Base-by-base conservation (phyloP, 2,888 invertebrate species). In the Brenthis daphne region DNA sequence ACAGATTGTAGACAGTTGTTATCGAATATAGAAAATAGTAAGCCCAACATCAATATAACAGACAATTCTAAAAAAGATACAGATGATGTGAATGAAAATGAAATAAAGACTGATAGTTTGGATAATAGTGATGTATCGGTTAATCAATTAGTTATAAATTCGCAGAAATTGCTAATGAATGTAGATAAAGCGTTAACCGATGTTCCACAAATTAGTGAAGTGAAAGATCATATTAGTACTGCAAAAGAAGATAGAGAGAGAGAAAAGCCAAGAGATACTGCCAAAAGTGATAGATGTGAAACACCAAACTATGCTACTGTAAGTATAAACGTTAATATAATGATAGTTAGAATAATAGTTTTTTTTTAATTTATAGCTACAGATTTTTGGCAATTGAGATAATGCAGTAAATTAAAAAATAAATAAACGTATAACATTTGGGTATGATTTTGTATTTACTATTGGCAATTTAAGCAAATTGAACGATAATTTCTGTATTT, bases 91-190 rank as follows among this genome's bases (percentile, higher is more conserved):
- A 84, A 84, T 65, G 79, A 83, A 37, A 84, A 82, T 73, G 69
- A 77, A 16, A 75, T 69, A 33, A 65, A 53, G 47, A 57, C 55
- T 47, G 70, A 67, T 24, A 51, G 56, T 57, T 68, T 71, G 37
- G 68, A 71, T 20, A 76, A 79, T 61, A 68, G 69, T 5, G 82
- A 85, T 47, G 37, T 82, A 12, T 84, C 87, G 1, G 87, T 90
- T 0, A 86, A 84, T 8, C 88, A 90, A 53, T 73, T 93, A 43
- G 90, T 93, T 73, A 77, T 82, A 56, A 93, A 92, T 70, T 92
- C 92, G 0, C 90, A 93, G 76, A 89, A 83, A 72, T 69, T 93
- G 71, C 74, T 93, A 75, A 70, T 79, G 73, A 88, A 90, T 71
- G 92, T 93, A 2, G 90, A 92, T 71, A 87, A 83, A 67, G 92